Base-by-base conservation (phyloP, 2,113 vertebrate species). In the Ciconia boyciana region DNA sequence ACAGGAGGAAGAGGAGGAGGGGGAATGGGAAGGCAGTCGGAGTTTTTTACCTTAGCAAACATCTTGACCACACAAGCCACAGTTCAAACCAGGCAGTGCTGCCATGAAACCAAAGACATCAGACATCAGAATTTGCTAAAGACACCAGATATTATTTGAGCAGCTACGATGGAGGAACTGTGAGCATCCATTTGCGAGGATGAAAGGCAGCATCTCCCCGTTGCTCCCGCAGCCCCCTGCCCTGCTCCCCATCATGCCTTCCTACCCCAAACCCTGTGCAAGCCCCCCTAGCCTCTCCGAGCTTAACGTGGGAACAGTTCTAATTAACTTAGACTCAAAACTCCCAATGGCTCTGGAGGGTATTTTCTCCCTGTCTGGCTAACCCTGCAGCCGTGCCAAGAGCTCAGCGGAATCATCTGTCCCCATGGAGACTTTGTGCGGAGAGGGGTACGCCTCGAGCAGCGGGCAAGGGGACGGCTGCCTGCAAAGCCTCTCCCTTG, bases 381-480 rank as follows among this genome's bases (percentile, higher is more conserved):
- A 65, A 83, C 79, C 34, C 58, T 43, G 29, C 36, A 66, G 16
- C 64, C 1, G 6, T 78, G 66, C 81, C 87, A 93, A 81, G 69
- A 41, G 46, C 36, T 31, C 58, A 44, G 32, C 5, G 3, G 60
- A 49, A 69, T 2, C 1, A 20, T 24, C 61, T 39, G 29, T 84
- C 61, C 79, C 57, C 52, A 13, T 1, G 6, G 46, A 55, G 66
- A 43, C 58, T 46, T 26, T 25, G 10, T 31, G 51, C 4, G 1
- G 16, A 20, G 68, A 57, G 28, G 31, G 28, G 8, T 19, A 49
- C 0, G 5, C 55, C 49, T 16, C 34, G 64, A 48, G 81, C 26
- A 28, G 62, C 0, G 0, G n/a, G 44, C 41, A 71, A 54, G 39
- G 34, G 41, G 49, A 41, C 2, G 0, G 43, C 29, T 26, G 32